phyloP scores from a whole-genome alignment of 2,888 invertebrate genomes.

The Amblyteles armatorius region DNA sequence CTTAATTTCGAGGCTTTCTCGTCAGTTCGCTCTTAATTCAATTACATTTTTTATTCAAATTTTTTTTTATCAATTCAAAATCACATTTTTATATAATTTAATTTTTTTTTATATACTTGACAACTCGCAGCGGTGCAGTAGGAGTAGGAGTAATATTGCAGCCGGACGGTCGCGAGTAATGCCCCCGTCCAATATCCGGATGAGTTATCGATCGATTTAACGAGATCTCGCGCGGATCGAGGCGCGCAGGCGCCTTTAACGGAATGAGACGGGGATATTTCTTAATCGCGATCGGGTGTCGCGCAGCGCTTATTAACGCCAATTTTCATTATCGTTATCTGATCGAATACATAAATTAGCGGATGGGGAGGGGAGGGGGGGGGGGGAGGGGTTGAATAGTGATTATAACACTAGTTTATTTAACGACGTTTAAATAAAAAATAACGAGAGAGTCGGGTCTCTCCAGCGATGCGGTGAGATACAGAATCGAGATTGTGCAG shows the following conservation, averaged over 20 bases:
- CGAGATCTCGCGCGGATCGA: conserved; percentile 32
- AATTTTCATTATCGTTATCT: conserved; percentile 63
- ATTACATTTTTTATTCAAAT: too few species aligned
- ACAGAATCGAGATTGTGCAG: conserved; percentile 45
- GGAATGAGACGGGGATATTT: conserved; percentile 53
- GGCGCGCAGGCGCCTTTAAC: neutral
- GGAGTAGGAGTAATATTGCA: conserved; percentile 36
- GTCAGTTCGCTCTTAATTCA: neutral
- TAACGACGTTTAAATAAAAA: conserved; percentile 65
- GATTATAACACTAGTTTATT: conserved; percentile 65
- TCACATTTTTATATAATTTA: too few species aligned
- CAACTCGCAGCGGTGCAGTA: neutral
- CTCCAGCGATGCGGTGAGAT: conserved; percentile 57
- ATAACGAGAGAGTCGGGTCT: conserved; percentile 46
- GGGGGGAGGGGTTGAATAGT: neutral
- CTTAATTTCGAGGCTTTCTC: conserved; percentile 27
- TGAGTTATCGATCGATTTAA: conserved; percentile 57
- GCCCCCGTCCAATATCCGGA: conserved; percentile 20
- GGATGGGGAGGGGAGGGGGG: neutral
- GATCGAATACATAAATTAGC: conserved; percentile 42
- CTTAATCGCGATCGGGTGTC: conserved; percentile 66
- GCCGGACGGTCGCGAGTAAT: conserved; percentile 2
- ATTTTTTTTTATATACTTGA: neutral
- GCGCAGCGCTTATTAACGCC: conserved; percentile 65
- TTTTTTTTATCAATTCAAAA: too few species aligned